Base-by-base conservation (phyloP, 2,113 vertebrate species). In the Smithornis capensis region DNA sequence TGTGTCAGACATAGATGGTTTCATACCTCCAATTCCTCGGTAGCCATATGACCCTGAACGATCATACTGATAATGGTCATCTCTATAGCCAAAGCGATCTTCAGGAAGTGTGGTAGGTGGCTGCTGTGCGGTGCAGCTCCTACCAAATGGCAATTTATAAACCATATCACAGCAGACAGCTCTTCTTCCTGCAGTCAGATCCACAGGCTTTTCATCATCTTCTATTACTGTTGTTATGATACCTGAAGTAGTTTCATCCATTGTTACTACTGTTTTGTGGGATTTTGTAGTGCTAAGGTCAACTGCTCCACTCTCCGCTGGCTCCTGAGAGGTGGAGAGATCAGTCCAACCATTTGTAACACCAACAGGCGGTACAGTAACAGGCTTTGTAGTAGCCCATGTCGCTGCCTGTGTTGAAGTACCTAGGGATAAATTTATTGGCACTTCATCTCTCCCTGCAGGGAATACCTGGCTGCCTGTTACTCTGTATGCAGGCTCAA, bases 111-210 rank as follows among this genome's bases (percentile, higher is more conserved):
- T 98, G 63, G 98, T 97, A 88, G 98, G 97, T 8, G 99, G 98
- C 45, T 99, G 98, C 80, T 98, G 98, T 93, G 98, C 98, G 83
- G 98, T 98, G 89, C 99, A 99, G 94, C 98, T 99, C 94, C 98
- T 98, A 77, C 99, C 98, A 97, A 99, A 99, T 44, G 99, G 99
- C 62, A 99, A 97, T 92, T 98, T 99, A 96, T 99, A 99, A 94
- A 99, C 99, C 80, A 99, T 96, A 97, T 99, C 99, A 97, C 99
- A 99, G 96, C 99, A 99, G 78, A 99, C 99, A 80, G 98, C 98
- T 97, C 98, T 98, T 87, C 99, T 98, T 47, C 99, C 99, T 87
- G 99, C 98, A 81, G 99, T 99, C 71, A 99, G 97, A 96, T 99
- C 99, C 40, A 99, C 98, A 90, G 99, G 99, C 59, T 98, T 99